Conservation (phyloP, 2,113 vertebrate genomes). For the Microtus richardsoni region DNA sequence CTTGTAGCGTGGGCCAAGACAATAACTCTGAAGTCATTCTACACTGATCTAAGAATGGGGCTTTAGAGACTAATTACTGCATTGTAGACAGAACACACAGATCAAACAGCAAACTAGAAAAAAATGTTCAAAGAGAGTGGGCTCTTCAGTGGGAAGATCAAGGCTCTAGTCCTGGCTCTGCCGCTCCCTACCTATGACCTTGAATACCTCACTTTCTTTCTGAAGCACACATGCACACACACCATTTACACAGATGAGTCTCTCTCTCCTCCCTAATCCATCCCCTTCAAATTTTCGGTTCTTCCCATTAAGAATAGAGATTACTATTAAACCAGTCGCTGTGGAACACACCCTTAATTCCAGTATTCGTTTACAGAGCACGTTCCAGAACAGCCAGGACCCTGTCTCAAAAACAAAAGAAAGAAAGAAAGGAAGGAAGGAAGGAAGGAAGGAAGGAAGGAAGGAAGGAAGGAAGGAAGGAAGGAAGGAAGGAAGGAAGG, state of each 20-base stretch:
- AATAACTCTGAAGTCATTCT: conserved; percentile 57
- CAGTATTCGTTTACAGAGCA: background rate
- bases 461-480: background rate
- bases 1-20: conserved; percentile 10
- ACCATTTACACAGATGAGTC: background rate
- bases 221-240: background rate
- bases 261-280: background rate
- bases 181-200: background rate
- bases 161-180: conserved; percentile 5
- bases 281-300: background rate
- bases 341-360: background rate
- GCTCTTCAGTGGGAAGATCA: conserved; percentile 37
- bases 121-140: conserved; percentile 17
- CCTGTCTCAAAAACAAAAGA: too few species aligned
- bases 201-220: background rate
- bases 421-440: background rate
- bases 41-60: conserved; percentile 53
- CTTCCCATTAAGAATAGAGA: background rate
- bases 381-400: background rate
- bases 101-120: conserved; percentile 46
- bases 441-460: accelerated
- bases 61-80: conserved; percentile 54
- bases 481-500: accelerated
- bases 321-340: background rate
- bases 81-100: conserved; percentile 5